Evolutionary conservation across 2,113 vertebrate species (phyloP), one percentile per base, ranked within the genome.

Genomic region (Archocentrus centrarchus): DNA sequence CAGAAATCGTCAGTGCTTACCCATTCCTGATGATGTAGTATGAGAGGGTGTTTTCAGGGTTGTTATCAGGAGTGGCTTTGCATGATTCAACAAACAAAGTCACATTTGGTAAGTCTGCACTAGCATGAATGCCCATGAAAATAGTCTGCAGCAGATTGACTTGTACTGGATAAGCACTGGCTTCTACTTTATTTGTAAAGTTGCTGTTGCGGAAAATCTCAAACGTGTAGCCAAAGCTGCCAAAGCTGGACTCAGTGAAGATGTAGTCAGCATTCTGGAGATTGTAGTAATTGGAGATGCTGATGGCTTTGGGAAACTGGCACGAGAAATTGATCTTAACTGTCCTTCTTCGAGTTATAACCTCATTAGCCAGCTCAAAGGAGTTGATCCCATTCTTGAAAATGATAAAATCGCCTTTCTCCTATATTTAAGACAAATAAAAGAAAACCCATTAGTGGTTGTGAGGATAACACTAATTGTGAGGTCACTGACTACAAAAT

Each of bases 41-140:
- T 61, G 7, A 92, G 20, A 92, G 6, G 14, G n/a, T 2, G 86
- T 94, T 94, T 1, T 88, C 80, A 1, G 94, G 91, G 88, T 95
- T 88, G 58, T 91, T 88, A 3, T 94, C 91, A 1, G 95, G 95
- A n/a, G 95, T 96, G 11, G 93, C 95, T 90, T 83, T 96, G 90
- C 96, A 96, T 0, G 95, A 96, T 24, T 96, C 95, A 0, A 96
- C 93, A 82, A 96, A 96, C 82, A 96, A 1, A 1, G 18, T 90
- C 9, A 95, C 86, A 1, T 92, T 84, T 1, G 93, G 87, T 1
- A 96, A 79, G 0, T 92, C 87, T 0, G 96, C 90, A 3, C 90
- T 11, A 2, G 93, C 94, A 9, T 88, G 79, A 35, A 96, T 95
- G 59, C 95, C 94, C 93, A 96, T 90, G 20, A 86, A 95, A 8